phyloP scores from a whole-genome alignment of 2,888 invertebrate species.

The Drosophila birchii region DNA sequence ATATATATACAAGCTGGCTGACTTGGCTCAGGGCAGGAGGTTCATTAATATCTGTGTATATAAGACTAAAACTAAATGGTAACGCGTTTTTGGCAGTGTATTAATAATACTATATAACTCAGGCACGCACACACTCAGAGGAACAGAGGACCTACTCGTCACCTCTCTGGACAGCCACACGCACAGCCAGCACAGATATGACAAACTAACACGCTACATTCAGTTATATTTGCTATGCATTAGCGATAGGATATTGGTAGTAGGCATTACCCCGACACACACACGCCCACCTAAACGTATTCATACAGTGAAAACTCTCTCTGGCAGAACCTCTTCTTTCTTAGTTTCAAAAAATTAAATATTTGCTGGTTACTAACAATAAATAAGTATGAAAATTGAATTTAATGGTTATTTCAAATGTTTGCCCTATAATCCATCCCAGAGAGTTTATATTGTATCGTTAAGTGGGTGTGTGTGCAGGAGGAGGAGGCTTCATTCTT shows the following conservation, averaged over 20 bases:
- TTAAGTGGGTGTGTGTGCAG: constrained; percentile 22
- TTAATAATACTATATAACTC: constrained; percentile 68
- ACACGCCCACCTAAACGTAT: constrained; percentile 19
- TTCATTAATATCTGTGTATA: constrained; percentile 35
- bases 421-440: neutral
- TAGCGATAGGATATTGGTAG: constrained; percentile 59
- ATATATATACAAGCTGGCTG: constrained; percentile 58
- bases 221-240: constrained; percentile 71
- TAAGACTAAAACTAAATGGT: constrained; percentile 47
- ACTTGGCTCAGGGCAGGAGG: constrained; percentile 32
- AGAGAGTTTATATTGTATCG: constrained; percentile 22
- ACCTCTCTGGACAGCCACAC: constrained; percentile 56
- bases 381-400: no score
- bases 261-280: constrained; percentile 22
- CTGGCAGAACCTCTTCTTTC: neutral
- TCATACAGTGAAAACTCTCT: constrained; percentile 21
- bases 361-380: neutral
- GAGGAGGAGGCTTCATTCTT: constrained; percentile 22
- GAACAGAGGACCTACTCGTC: constrained; percentile 19
- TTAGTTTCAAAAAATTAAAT: no score
- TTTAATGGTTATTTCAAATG: neutral
- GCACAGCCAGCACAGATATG: constrained; percentile 69
- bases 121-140: constrained; percentile 22
- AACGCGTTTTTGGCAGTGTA: constrained; percentile 68
- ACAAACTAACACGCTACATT: constrained; percentile 72